Evolutionary conservation across 2,888 invertebrate species (phyloP).

Genomic region (Tipula unca): DNA sequence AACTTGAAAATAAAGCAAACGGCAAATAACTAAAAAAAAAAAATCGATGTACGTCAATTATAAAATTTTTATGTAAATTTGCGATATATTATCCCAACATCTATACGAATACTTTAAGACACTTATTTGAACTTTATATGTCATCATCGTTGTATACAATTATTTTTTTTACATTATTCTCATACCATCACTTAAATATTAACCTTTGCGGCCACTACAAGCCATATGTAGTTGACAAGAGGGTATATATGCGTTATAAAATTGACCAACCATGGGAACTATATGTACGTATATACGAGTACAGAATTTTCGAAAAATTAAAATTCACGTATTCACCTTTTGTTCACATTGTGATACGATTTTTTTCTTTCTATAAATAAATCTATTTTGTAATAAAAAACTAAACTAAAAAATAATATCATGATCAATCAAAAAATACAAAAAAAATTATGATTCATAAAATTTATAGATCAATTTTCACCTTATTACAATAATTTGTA

Average conservation of each 20-base stretch:
- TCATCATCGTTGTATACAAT: neutral
- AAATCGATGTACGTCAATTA: neutral
- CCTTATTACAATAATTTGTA: neutral
- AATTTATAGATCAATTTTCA: neutral
- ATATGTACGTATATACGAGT: neutral
- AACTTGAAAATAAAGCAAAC: neutral
- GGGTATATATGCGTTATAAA: neutral
- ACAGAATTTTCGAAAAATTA: neutral
- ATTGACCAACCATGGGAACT: neutral
- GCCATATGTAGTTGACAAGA: neutral
- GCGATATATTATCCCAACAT: neutral
- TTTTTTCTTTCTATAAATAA: neutral
- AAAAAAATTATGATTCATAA: neutral
- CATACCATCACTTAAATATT: neutral
- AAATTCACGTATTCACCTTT: constrained; percentile 8
- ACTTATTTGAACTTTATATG: neutral
- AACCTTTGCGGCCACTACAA: neutral
- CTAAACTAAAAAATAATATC: neutral
- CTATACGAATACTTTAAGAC: neutral
- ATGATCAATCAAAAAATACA: neutral
- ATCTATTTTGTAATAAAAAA: neutral
- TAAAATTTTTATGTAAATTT: neutral
- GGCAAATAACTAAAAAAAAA: neutral
- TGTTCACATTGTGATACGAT: neutral
- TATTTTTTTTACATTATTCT: neutral